Evolutionary conservation across 1,140 invertebrate genomes (phyloP), one percentile per base, ranked within the genome.

Genomic region (Diprion similis): DNA sequence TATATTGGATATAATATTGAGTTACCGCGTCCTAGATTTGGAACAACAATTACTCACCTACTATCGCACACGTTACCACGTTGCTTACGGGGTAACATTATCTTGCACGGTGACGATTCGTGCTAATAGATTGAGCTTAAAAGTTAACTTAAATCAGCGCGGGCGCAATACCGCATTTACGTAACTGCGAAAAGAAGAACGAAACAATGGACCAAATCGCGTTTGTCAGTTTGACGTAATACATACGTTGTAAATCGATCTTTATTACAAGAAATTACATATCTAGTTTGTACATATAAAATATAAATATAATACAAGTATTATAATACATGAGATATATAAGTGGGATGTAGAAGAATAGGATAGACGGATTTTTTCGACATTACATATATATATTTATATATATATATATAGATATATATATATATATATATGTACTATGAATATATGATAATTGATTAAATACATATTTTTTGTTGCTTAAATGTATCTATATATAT

Each of bases 261-360:
- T 88, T 88, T 88, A 88, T 88, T 88, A 86, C 86, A 87, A 87
- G 83, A 86, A 83, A 86, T 86, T 87, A 87, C 80, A 79, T 86
- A 74, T 77, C 86, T 88, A 88, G 84, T 88, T 87, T 88, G 86
- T 88, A 88, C 86, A 88, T 87, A 88, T 84, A 86, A 88, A 87
- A 87, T 87, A 87, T 87, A 87, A 86, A 86, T 88, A 88, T 87
- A 77, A 79, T 88, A 88, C 86, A 88, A 86, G 79, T 83, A 81
- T 80, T 87, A 86, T 87, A 75, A 79, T 88, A 88, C 85, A 86
- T 37, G 80, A 83, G 82, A 82, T 82, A 80, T 80, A 59, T 77
- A 76, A 76, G 69, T 77, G 77, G 76, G 73, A 76, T 78, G 76
- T 78, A 77, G 72, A 78, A 78, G 71, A 80, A 70, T 59, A 59